Base-by-base conservation (phyloP, 2,888 invertebrate genomes). In the Microdon myrmicae region DNA sequence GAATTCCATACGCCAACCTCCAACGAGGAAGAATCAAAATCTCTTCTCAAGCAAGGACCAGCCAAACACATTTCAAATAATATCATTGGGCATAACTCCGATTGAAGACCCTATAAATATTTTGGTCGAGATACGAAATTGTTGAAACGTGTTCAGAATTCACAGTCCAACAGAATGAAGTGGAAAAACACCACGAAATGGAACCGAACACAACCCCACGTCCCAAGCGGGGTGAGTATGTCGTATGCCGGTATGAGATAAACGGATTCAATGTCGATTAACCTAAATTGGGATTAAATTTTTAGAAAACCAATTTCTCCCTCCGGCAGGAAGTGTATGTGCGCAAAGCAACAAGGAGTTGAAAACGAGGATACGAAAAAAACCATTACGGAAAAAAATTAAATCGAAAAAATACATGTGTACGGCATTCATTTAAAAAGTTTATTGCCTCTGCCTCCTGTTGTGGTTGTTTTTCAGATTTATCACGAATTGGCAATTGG, bases 81-180 rank as follows among this genome's bases (percentile, higher is more conserved):
- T 58, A 64, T 58, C 47, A 64, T 64, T 64, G 64, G 51, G 56
- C 64, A 64, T 64, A 64, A 64, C 64, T 64, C 47, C 49, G 51
- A 56, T 64, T 64, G 56, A 58, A 64, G 56, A 43, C 26, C 45
- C 47, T 56, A 56, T 64, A 64, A 64, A 64, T 64, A 64, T 64
- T 53, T 58, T 64, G 64, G 56, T 47, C 45, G 25, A 51, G 49
- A 59, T 54, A 69, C 39, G 61, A 67, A 69, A 67, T 68, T 67
- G 67, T 68, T 58, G 49, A 68, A 70, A 68, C 70, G 68, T 70
- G 70, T 61, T 67, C 60, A 48, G 68, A 64, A 64, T 70, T 56
- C 41, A 14, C 67, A 70, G 69, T 69, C 64, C 10, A 26, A 43
- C 8, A 17, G 19, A 16, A 17, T 29, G n/a, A n/a, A n/a, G n/a